phyloP scores from a whole-genome alignment of 2,797 vertebrate species.

The Aldrovandia affinis region DNA sequence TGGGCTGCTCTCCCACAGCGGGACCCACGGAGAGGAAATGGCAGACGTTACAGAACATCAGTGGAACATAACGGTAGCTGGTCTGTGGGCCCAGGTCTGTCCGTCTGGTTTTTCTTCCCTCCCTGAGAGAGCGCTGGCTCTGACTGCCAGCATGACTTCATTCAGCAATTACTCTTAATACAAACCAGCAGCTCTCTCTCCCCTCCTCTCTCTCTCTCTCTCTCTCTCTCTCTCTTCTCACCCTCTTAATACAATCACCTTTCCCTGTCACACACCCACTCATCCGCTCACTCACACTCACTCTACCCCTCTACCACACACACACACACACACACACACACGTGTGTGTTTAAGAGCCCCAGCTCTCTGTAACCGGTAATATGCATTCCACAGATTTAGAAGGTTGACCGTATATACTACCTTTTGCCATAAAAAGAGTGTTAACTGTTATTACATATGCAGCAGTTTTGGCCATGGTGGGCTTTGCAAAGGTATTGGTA shows the following conservation, averaged over 20 bases:
- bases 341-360: neutral
- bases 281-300: constrained; percentile 17
- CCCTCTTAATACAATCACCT: neutral
- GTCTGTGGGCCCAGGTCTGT: neutral
- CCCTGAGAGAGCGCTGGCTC: constrained; percentile 34
- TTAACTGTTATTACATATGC: neutral
- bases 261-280: neutral
- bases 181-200: constrained; percentile 54
- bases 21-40: too few relatives aligned
- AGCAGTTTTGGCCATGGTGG: neutral
- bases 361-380: neutral
- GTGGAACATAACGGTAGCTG: neutral
- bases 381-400: constrained; percentile 16
- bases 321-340: neutral
- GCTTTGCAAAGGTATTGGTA: neutral
- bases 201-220: neutral
- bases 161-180: constrained; percentile 56
- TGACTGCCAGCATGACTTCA: constrained; percentile 50
- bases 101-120: neutral
- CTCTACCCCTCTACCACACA: neutral
- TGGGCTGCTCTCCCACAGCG: too few relatives aligned
- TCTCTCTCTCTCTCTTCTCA: neutral
- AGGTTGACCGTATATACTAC: neutral
- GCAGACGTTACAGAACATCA: too few relatives aligned
- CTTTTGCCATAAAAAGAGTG: neutral